Evolutionary conservation across 2,797 vertebrate species (phyloP).

Genomic region (Acanthopagrus latus): DNA sequence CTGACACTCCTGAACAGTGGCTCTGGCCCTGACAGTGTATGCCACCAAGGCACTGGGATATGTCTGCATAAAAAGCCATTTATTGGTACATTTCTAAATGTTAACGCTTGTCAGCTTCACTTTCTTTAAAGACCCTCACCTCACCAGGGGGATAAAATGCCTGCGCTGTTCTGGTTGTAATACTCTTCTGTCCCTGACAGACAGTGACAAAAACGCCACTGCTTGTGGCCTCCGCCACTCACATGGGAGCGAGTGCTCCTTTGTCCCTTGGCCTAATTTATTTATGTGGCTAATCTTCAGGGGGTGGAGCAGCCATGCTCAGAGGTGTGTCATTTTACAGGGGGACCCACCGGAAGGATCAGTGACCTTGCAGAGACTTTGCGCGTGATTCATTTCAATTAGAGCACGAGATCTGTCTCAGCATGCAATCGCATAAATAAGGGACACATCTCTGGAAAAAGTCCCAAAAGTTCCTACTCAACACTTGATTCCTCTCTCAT

Average conservation of each 20-base stretch:
- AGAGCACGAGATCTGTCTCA: conserved; percentile 61
- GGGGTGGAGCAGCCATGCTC: conserved; percentile 77
- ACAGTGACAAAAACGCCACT: conserved; percentile 78
- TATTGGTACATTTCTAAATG: conserved; percentile 86
- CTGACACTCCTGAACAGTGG: conserved; percentile 60
- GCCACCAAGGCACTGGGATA: conserved; percentile 69
- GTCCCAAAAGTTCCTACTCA: conserved; percentile 26
- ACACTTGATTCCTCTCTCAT: conserved; percentile 4
- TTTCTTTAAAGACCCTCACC: conserved; percentile 83
- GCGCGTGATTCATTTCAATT: conserved; percentile 75
- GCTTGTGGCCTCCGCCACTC: conserved; percentile 51
- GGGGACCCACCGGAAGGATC: conserved; percentile 71
- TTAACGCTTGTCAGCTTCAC: conserved; percentile 88
- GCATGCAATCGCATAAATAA: conserved; percentile 52
- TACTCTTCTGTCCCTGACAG: conserved; percentile 75
- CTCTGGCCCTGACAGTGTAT: conserved; percentile 40
- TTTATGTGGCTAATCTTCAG: conserved; percentile 85
- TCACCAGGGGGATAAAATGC: conserved; percentile 80
- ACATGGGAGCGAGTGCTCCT: conserved; percentile 66
- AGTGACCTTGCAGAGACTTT: conserved; percentile 78
- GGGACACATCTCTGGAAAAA: conserved; percentile 33
- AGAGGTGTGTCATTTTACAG: conserved; percentile 81
- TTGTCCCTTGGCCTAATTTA: conserved; percentile 82
- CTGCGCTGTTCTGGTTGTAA: conserved; percentile 67
- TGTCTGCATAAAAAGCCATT: conserved; percentile 80